A percentile compares a stretch with the other conserved stretches of the same genome.
Conservation (phyloP, 1,140 invertebrate genomes). For the Acyrthosiphon pisum region DNA sequence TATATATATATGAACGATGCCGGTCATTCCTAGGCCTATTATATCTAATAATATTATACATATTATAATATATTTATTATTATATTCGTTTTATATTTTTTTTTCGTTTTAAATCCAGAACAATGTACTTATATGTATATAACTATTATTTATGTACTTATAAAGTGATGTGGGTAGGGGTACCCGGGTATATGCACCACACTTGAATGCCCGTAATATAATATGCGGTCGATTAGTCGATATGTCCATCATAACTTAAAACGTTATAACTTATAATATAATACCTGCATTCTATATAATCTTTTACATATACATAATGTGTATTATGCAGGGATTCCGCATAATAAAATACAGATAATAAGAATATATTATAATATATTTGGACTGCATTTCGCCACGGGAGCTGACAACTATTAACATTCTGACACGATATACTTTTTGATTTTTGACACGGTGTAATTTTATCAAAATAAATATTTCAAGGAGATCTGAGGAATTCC, state of each 20-base stretch:
- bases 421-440: neutral
- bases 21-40: constrained; percentile 29
- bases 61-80: neutral
- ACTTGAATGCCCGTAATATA: neutral
- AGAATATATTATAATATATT: neutral
- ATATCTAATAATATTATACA: constrained; percentile 9
- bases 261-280: neutral
- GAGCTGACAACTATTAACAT: neutral
- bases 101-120: neutral
- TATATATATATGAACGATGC: neutral
- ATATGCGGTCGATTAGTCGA: neutral
- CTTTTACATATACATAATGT: neutral
- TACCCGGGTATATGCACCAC: neutral
- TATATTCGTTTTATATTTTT: neutral
- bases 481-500: neutral
- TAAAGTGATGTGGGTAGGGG: neutral
- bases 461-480: constrained; percentile 10
- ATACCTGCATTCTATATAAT: neutral
- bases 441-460: neutral
- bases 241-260: neutral
- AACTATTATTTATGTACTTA: too few species aligned
- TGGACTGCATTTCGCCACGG: neutral
- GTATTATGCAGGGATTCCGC: neutral
- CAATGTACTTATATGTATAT: neutral
- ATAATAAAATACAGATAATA: neutral